Conservation (phyloP, 1,140 invertebrate species). For the Bombyx mandarina region DNA sequence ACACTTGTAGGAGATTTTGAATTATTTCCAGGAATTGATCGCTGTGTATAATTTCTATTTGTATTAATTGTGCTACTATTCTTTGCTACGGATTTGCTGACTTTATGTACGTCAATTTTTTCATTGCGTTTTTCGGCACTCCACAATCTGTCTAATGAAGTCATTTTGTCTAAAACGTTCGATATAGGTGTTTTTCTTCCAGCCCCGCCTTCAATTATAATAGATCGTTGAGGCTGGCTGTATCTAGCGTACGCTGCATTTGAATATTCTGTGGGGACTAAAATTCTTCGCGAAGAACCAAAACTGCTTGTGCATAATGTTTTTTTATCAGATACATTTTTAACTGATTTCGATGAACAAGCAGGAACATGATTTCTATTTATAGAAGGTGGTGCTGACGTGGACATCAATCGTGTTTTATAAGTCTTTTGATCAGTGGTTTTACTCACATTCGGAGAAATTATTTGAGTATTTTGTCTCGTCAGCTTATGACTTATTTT, state of each 20-base stretch:
- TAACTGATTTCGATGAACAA: conserved; percentile 6
- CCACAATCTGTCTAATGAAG: conserved; percentile 65
- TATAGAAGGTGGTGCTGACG: conserved; percentile 43
- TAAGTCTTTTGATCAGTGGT: conserved; percentile 25
- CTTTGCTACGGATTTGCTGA: conserved; percentile 31
- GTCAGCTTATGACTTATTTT: conserved; percentile 72
- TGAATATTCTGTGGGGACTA: conserved; percentile 59
- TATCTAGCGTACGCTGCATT: conserved; percentile 34
- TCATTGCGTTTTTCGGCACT: conserved; percentile 62
- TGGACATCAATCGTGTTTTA: conserved; percentile 53
- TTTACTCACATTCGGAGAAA: conserved; percentile 47
- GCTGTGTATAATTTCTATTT: too few species aligned
- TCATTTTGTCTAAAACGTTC: conserved; percentile 64
- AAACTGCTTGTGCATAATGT: conserved; percentile 57
- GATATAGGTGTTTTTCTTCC: conserved; percentile 65
- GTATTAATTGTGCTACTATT: not conserved
- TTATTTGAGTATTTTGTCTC: conserved; percentile 62
- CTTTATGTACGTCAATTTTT: conserved; percentile 45
- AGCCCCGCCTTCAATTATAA: conserved; percentile 61
- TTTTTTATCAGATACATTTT: conserved; percentile 22
- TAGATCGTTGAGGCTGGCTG: conserved; percentile 26
- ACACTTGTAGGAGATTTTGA: conserved; percentile 16
- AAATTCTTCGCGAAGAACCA: conserved; percentile 55
- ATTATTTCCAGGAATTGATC: conserved; percentile 6
- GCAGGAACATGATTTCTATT: conserved; percentile 33